phyloP scores from a whole-genome alignment of 2,888 invertebrate species.

The Melangyna quadrimaculata region DNA sequence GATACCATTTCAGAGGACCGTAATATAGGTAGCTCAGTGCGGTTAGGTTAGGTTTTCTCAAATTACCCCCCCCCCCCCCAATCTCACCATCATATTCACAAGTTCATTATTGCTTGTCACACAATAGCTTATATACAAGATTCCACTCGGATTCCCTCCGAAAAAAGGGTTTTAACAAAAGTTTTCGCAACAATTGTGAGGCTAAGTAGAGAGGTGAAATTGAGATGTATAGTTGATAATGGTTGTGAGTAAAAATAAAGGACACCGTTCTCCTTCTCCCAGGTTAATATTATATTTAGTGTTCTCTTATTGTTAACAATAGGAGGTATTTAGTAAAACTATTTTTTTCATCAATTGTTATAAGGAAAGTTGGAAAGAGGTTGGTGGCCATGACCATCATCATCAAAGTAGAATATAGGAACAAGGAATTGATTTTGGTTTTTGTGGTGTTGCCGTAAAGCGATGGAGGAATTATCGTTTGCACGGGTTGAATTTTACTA shows the following conservation, averaged over 20 bases:
- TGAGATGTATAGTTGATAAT: too few species aligned
- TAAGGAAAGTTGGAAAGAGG: not conserved
- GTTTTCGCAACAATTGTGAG: conserved; percentile 9
- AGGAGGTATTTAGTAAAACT: conserved; percentile 35
- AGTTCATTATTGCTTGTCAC: conserved; percentile 23
- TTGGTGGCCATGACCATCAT: conserved; percentile 1
- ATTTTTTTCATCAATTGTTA: conserved; percentile 1
- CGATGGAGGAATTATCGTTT: not conserved
- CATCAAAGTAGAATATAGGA: too few species aligned
- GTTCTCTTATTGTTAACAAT: conserved; percentile 43
- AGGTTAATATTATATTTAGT: conserved; percentile 41
- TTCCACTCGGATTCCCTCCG: not conserved
- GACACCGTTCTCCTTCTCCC: not conserved
- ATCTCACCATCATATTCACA: not conserved
- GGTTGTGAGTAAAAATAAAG: too few species aligned
- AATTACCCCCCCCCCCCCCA: not conserved
- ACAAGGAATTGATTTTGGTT: not conserved
- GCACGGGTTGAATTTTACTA: not conserved
- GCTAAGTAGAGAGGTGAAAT: conserved; percentile 19
- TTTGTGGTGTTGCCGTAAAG: not conserved
- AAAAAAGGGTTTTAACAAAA: conserved; percentile 6
- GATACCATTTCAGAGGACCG: conserved; percentile 21
- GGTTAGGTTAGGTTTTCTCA: not conserved
- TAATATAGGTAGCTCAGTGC: too few species aligned
- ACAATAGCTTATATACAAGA: conserved; percentile 35